Evolutionary conservation across 2,888 invertebrate genomes (phyloP).

Genomic region (Drosophila rubida): DNA sequence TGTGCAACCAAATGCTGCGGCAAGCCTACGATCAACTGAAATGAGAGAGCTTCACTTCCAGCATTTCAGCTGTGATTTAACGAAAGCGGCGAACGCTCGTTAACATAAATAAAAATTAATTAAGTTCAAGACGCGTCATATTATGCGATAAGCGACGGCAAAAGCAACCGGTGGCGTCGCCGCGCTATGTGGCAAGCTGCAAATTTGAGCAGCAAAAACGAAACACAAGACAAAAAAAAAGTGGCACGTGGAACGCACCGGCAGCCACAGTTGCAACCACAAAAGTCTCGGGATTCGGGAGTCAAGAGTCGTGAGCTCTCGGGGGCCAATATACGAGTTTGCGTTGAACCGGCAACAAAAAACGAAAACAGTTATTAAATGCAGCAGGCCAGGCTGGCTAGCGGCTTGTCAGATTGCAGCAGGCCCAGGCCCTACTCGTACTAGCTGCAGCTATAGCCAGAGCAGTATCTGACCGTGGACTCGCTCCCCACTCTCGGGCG

Average conservation of each 20-base stretch:
- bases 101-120: constrained; percentile 76
- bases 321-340: constrained; percentile 59
- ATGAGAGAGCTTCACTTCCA: constrained; percentile 55
- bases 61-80: constrained; percentile 56
- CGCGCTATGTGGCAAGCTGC: constrained; percentile 71
- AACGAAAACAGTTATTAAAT: constrained; percentile 80
- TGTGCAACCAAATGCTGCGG: constrained; percentile 97
- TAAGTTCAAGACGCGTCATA: constrained; percentile 67
- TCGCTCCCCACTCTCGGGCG: constrained; percentile 5
- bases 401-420: constrained; percentile 75
- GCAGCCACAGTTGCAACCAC: constrained; percentile 8
- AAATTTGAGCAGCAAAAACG: constrained; percentile 37
- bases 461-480: constrained; percentile 14
- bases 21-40: constrained; percentile 89
- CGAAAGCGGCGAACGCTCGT: constrained; percentile 49
- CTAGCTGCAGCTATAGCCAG: constrained; percentile 5
- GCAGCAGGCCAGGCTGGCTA: constrained; percentile 62
- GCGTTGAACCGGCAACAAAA: constrained; percentile 54
- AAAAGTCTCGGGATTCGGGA: constrained; percentile 14
- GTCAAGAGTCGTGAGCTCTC: constrained; percentile 67
- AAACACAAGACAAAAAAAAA: constrained; percentile 51
- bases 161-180: constrained; percentile 26
- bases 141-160: constrained; percentile 56
- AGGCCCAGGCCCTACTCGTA: no score
- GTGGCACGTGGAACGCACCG: constrained; percentile 67